These are phyloP conservation scores for Coptotermes formosanus DNA, from an alignment of 1,140 invertebrate genomes.

Conservation along the genomic window DNA sequence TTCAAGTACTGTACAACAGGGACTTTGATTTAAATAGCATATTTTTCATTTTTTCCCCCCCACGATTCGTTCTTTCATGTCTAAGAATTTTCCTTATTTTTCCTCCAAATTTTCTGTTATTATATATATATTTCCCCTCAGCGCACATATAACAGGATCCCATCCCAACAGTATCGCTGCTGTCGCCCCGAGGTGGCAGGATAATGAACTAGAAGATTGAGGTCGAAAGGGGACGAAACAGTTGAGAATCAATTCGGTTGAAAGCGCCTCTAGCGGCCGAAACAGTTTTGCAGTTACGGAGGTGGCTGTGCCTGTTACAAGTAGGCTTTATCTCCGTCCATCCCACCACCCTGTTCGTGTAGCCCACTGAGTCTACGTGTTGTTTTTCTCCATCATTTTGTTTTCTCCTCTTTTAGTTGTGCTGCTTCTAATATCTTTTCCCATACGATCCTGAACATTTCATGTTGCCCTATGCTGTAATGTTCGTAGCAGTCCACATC, in stretches of 20 bases:
- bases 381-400: background rate
- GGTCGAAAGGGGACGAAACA: constrained; percentile 30
- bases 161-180: constrained; percentile 25
- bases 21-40: too few relatives aligned
- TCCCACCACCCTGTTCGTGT: background rate
- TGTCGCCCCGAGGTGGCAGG: constrained; percentile 25
- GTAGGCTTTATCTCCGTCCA: background rate
- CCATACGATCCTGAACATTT: background rate
- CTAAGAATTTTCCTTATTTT: constrained; percentile 1
- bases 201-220: constrained; percentile 31
- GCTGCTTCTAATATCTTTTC: background rate
- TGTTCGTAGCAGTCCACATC: too few relatives aligned
- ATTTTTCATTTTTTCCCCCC: too few relatives aligned
- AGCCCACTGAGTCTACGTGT: background rate
- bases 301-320: background rate
- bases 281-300: constrained; percentile 28
- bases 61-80: background rate
- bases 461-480: too few relatives aligned
- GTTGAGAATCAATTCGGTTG: constrained; percentile 30
- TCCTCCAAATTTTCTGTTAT: background rate
- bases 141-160: constrained; percentile 4
- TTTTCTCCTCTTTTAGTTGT: background rate
- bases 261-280: constrained; percentile 23
- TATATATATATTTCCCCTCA: constrained; percentile 11
- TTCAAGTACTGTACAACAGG: too few relatives aligned